Evolutionary conservation across 1,140 invertebrate genomes (phyloP), one percentile per base, ranked within the genome.

Genomic region (Drosophila paulistorum): DNA sequence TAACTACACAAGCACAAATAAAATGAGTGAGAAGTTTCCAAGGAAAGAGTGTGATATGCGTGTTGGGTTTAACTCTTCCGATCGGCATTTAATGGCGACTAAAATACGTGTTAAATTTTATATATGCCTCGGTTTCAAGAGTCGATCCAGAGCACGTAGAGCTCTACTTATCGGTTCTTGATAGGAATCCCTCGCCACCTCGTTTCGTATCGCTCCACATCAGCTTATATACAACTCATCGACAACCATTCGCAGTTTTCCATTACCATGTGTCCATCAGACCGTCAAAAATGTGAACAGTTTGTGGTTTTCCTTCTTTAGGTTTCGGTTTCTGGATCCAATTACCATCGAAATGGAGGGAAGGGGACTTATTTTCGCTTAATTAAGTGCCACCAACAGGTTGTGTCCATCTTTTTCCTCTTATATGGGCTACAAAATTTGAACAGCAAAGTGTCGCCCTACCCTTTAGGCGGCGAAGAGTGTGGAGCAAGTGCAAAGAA

Each of bases 311-410:
- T 74, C 2, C 71, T 39, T 35, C 14, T 55, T 37, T 35, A 9
- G 45, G 39, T 35, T 39, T 35, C 6, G 30, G 30, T 39, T 70
- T 23, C 67, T 58, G 74, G 54, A 68, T 72, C 68, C 63, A 71
- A 77, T 83, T 80, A 83, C 80, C 76, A 39, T 4, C 37, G 54
- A 20, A 54, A 60, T 7, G n/a, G 41, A 3, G 6, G n/a, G 41
- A 0, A 33, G 4, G 17, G 23, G 9, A 0, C 7, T 20, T 33
- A 33, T 39, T 59, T 55, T 41, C 41, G 66, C 62, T 71, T 81
- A 84, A 75, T 67, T 71, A 67, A 68, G 65, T 75, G 77, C 68
- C 80, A 73, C 74, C 73, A 57, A 67, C 75, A 59, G 57, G 68
- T 57, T 68, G 74, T 39, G 74, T 51, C 55, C 72, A 79, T 76